These are phyloP conservation scores for Lepas anatifera DNA, from an alignment of 2,888 invertebrate genomes.

Conservation along the genomic window DNA sequence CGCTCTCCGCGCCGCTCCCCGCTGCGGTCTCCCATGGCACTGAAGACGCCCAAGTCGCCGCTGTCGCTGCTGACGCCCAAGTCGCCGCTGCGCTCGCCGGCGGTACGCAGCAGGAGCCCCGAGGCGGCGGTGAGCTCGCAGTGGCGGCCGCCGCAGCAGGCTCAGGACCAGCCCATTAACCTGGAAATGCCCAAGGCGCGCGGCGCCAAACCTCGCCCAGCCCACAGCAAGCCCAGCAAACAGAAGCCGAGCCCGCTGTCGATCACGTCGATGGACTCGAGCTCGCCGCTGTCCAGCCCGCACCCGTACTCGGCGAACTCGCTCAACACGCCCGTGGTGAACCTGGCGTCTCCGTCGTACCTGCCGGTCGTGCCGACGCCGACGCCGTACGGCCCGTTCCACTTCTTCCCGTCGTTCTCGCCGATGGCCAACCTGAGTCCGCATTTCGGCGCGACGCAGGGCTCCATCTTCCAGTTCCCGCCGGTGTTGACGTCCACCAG, in stretches of 20 bases:
- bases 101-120: slow-evolving; percentile 16
- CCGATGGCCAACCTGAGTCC: slow-evolving; percentile 25
- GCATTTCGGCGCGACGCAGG: slow-evolving; percentile 31
- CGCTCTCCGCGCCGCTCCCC: slow-evolving; percentile 23
- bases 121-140: background rate
- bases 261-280: slow-evolving; percentile 26
- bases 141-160: no score
- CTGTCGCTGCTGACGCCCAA: slow-evolving; percentile 25
- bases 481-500: background rate
- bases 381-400: slow-evolving; percentile 25
- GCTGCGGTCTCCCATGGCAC: slow-evolving; percentile 24
- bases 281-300: slow-evolving; percentile 25
- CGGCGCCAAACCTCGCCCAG: slow-evolving; percentile 22
- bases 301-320: slow-evolving; percentile 26
- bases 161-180: slow-evolving; percentile 21
- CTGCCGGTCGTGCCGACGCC: slow-evolving; percentile 21
- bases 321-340: slow-evolving; percentile 26
- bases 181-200: slow-evolving; percentile 19
- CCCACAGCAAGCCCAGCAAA: slow-evolving; percentile 23
- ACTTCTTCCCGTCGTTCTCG: slow-evolving; percentile 25
- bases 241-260: slow-evolving; percentile 27
- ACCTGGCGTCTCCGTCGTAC: slow-evolving; percentile 25
- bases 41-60: slow-evolving; percentile 25
- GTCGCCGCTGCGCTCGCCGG: slow-evolving; percentile 21
- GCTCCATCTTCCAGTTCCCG: slow-evolving; percentile 9